These are phyloP conservation scores for Neoarius graeffei DNA, from an alignment of 2,113 vertebrate species.

Conservation along the genomic window DNA sequence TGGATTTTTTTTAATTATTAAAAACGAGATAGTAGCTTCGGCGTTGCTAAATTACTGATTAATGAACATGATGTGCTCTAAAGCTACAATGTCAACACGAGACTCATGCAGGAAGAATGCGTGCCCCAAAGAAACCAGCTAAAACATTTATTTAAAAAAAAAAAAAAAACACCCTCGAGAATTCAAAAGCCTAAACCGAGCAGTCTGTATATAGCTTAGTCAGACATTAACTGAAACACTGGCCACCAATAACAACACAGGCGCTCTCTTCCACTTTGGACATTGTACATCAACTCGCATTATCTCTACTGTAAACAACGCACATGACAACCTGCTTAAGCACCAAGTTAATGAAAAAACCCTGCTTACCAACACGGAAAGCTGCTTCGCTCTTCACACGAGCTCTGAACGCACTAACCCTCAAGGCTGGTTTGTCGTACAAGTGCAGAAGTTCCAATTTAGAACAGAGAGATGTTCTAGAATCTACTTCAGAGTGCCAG, in stretches of 20 bases:
- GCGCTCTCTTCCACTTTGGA: slow-evolving; percentile 1
- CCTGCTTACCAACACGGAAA: slow-evolving; percentile 38
- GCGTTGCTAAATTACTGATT: neutral
- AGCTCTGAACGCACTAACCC: neutral
- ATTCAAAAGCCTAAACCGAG: neutral
- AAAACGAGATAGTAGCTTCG: neutral
- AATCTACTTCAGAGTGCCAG: slow-evolving; percentile 29
- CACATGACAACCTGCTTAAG: slow-evolving; percentile 13
- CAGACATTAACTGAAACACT: slow-evolving; percentile 30
- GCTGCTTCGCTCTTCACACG: neutral
- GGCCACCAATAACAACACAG: neutral
- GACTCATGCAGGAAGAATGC: slow-evolving; percentile 17
- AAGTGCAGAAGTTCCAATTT: neutral
- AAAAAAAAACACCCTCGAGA: neutral
- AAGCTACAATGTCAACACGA: neutral
- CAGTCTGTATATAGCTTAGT: neutral
- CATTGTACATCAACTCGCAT: slow-evolving; percentile 2
- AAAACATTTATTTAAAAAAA: neutral
- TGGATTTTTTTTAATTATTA: too few relatives aligned
- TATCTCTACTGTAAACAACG: slow-evolving; percentile 26
- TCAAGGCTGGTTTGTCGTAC: neutral
- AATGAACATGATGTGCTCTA: too few relatives aligned
- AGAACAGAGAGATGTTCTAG: neutral
- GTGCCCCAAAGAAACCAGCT: neutral
- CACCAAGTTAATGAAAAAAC: slow-evolving; percentile 19